phyloP scores from a whole-genome alignment of 2,888 invertebrate genomes.

The Tachina lurida region DNA sequence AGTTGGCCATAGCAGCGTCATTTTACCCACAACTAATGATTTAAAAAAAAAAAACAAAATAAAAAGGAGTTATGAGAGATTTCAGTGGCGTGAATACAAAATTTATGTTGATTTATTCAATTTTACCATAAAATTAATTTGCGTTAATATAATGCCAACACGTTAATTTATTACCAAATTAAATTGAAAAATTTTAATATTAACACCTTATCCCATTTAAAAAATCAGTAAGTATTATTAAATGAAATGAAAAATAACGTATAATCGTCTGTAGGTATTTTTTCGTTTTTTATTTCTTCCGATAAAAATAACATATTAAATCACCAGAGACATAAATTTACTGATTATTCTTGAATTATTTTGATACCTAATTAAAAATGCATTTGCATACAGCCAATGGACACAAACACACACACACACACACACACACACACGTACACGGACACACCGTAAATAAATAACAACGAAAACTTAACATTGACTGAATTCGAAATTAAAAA shows the following conservation, averaged over 20 bases:
- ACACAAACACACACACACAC: constrained; percentile 8
- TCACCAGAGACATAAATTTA: constrained; percentile 59
- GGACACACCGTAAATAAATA: constrained; percentile 29
- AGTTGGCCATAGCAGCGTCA: no score
- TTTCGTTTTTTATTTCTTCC: not conserved
- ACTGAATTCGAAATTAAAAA: constrained; percentile 52
- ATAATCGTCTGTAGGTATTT: not conserved
- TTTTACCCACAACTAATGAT: no score
- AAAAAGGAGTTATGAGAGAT: not conserved
- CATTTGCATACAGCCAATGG: constrained; percentile 61
- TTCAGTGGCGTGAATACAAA: not conserved
- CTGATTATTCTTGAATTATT: constrained; percentile 60
- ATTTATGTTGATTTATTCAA: constrained; percentile 2
- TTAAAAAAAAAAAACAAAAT: not conserved
- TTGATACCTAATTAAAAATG: constrained; percentile 70
- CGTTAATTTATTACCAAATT: constrained; percentile 58
- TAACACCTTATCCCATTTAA: constrained; percentile 47
- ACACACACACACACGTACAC: not conserved
- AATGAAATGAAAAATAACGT: constrained; percentile 41
- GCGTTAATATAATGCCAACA: constrained; percentile 45
- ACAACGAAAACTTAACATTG: constrained; percentile 55
- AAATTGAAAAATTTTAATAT: constrained; percentile 46
- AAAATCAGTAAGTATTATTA: constrained; percentile 16
- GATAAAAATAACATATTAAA: constrained; percentile 39
- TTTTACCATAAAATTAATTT: constrained; percentile 48